Evolutionary conservation across 1,140 invertebrate genomes (phyloP), one percentile per base, ranked within the genome.

Genomic region (Drosophila arawakana): DNA sequence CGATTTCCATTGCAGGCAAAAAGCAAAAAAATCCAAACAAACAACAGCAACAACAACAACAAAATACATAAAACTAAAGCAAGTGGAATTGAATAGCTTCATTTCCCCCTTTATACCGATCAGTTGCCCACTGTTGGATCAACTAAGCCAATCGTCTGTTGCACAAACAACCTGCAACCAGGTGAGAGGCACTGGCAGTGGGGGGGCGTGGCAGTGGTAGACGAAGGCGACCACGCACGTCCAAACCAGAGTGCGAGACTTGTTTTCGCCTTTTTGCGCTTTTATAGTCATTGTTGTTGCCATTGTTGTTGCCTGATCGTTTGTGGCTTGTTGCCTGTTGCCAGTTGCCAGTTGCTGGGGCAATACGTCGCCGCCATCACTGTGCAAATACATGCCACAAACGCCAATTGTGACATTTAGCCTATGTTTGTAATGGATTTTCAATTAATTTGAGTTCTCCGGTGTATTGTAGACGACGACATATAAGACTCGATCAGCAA

Each of bases 391-490:
- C 84, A 89, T 89, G 80, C 84, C 84, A 89, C 84, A 89, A 89
- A 89, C 84, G 84, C 85, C 85, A 89, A 89, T 89, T 89, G 85
- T 89, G 85, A 89, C 85, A 89, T 90, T 89, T 89, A 90, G 85
- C 85, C 85, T 85, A 89, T 89, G 85, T 89, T 89, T 89, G 85
- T 90, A 90, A 90, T 89, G 85, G 85, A 89, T 90, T 89, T 89
- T 89, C 85, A 89, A 89, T 89, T 89, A 90, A 89, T 89, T 89
- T 89, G 85, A 89, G 85, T 90, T 89, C 85, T 89, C 85, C 85
- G 78, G 85, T 90, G 85, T 90, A 90, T 89, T 89, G 85, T 89
- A 88, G 84, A 80, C 78, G 84, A 89, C 84, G 68, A 75, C 83
- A 75, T 83, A 82, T 89, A 89, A 77, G 83, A 83, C 72, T 67